Evolutionary conservation across 1,140 invertebrate genomes (phyloP), one percentile per base, ranked within the genome.

Genomic region (Wiebesia pumilae): DNA sequence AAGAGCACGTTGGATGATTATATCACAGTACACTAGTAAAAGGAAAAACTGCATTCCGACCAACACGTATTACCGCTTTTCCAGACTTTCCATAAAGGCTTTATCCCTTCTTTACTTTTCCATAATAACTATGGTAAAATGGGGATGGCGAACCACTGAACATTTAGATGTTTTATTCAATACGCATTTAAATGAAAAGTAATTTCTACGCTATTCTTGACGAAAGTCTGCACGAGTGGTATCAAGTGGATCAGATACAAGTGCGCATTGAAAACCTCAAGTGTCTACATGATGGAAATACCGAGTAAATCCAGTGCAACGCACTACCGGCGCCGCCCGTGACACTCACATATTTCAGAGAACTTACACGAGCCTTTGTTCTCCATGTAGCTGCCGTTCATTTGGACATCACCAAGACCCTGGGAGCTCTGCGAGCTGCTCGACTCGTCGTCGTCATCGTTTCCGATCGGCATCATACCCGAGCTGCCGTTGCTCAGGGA

Each of bases 361-460:
- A 38, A 86, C 85, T 86, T 78, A 86, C 85, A 35, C 1, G 89
- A 90, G 94, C 94, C 94, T 94, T 95, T 95, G 88, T 94, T 94
- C 88, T 95, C 94, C 86, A 95, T 95, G 90, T 95, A 95, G 81
- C 93, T 94, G 75, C 95, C 95, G 90, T 95, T 95, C 77, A 84
- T 84, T n/a, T 87, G 94, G 78, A 94, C 92, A 88, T 94, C 94
- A 43, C 93, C 94, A 51, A 93, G 90, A 77, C 94, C 91, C 84
- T 94, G 94, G 27, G 94, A 95, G 88, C 93, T 94, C 86, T 95
- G 94, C 19, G 94, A 94, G 85, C 94, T 95, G 69, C 94, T 95
- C 69, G 94, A 94, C 84, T 95, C 94, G 87, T 94, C 94, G 83
- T 95, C 94, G 88, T 95, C 94, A 82, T 95, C 94, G 47, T 80